Conservation (phyloP, 2,888 invertebrate genomes). For the Aphidoletes aphidimyza region DNA sequence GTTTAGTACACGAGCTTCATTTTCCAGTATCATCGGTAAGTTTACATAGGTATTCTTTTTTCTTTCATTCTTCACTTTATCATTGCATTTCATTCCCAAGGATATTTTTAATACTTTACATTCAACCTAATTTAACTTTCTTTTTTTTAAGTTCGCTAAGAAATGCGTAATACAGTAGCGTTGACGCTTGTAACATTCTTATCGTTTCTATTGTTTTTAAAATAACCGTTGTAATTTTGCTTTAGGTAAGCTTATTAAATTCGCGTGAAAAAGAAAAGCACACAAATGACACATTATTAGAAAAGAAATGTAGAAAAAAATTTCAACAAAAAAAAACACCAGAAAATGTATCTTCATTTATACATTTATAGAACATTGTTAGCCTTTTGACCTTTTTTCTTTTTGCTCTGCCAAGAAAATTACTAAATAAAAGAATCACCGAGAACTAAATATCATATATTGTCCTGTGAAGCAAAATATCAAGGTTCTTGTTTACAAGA, state of each 20-base stretch:
- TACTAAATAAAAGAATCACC: neutral
- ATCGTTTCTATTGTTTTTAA: neutral
- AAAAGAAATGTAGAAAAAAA: neutral
- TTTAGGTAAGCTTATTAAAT: neutral
- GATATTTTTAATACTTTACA: neutral
- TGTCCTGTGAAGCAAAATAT: neutral
- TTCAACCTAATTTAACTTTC: conserved; percentile 36
- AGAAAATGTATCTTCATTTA: neutral
- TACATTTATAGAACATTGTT: neutral
- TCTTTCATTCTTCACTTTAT: neutral
- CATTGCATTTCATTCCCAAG: neutral
- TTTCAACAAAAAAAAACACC: too few species aligned
- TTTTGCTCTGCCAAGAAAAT: neutral
- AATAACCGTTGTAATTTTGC: neutral
- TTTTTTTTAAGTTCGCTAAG: neutral
- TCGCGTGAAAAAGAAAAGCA: neutral
- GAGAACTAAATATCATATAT: neutral
- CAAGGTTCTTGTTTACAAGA: neutral
- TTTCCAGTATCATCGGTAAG: conserved; percentile 71
- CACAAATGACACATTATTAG: neutral
- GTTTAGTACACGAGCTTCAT: conserved; percentile 68
- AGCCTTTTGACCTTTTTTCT: conserved; percentile 15
- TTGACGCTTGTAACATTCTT: neutral
- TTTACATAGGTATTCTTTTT: conserved; percentile 32
- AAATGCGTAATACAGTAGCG: neutral